Conservation (phyloP, 2,888 invertebrate genomes). For the Danaus chrysippus region DNA sequence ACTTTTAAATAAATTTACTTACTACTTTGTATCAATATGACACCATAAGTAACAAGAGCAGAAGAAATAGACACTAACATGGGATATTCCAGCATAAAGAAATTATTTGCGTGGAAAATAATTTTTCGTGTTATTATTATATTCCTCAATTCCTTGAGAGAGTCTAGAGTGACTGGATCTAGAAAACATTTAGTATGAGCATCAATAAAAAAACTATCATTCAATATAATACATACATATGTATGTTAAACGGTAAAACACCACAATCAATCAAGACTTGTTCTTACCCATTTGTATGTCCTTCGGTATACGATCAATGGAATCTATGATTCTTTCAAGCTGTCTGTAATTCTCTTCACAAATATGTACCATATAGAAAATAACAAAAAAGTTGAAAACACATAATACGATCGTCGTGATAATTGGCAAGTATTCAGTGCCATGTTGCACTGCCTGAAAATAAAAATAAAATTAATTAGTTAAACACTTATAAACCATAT, state of each 20-base stretch:
- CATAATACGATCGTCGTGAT: neutral
- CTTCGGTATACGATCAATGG: neutral
- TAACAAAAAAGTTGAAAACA: neutral
- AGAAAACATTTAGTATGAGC: slow-evolving; percentile 21
- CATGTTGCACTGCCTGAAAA: neutral
- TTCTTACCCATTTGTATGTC: neutral
- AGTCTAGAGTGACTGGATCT: slow-evolving; percentile 43
- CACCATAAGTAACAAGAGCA: slow-evolving; percentile 52
- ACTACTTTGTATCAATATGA: slow-evolving; percentile 57
- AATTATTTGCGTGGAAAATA: slow-evolving; percentile 52
- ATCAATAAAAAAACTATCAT: neutral
- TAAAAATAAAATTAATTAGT: no score
- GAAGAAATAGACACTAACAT: slow-evolving; percentile 54
- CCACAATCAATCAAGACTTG: no score
- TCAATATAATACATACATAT: neutral
- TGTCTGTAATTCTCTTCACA: slow-evolving; percentile 4
- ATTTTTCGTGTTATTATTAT: slow-evolving; percentile 49
- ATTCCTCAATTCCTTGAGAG: slow-evolving; percentile 43
- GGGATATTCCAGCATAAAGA: slow-evolving; percentile 51
- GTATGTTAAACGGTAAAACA: no score
- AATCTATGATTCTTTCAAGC: neutral
- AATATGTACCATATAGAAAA: neutral
- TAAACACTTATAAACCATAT: no score
- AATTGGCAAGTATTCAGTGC: neutral
- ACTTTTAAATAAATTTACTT: slow-evolving; percentile 18